Percentiles rank a stretch among this genome's conserved stretches.
phyloP scores from a whole-genome alignment of 2,113 vertebrate species.

The Cebidichthys violaceus region DNA sequence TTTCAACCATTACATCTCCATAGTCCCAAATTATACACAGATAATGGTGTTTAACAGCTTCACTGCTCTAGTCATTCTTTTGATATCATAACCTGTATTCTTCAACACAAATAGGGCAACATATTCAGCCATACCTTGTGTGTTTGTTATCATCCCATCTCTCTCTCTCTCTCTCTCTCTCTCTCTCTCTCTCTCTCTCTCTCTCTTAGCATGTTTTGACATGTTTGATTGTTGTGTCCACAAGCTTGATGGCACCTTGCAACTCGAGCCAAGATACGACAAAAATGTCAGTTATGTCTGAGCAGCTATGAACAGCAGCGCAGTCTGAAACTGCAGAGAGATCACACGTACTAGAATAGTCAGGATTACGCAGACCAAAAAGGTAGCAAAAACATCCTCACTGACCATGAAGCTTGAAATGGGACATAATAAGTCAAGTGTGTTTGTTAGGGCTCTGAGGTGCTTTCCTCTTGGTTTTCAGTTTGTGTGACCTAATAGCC shows the following conservation, averaged over 20 bases:
- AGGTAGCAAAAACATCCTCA: slow-evolving; percentile 10
- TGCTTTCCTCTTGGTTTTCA: neutral
- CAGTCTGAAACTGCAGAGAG: slow-evolving; percentile 5
- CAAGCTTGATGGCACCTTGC: slow-evolving; percentile 32
- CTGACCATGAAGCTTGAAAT: neutral
- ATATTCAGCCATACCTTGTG: neutral
- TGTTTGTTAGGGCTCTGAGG: neutral
- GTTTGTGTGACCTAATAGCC: neutral
- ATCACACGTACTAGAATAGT: neutral
- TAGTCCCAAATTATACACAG: slow-evolving; percentile 7
- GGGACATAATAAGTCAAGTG: neutral
- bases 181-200: neutral
- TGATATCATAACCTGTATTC: slow-evolving; percentile 18
- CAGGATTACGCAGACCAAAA: neutral
- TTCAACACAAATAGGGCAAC: neutral
- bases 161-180: neutral
- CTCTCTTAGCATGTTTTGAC: slow-evolving; percentile 53
- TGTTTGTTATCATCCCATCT: neutral
- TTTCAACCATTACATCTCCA: slow-evolving; percentile 21
- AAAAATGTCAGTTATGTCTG: slow-evolving; percentile 62
- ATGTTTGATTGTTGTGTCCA: slow-evolving; percentile 32
- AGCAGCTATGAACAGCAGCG: slow-evolving; percentile 17
- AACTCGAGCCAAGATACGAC: slow-evolving; percentile 19
- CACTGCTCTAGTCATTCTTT: neutral
- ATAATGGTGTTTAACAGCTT: slow-evolving; percentile 20